Evolutionary conservation across 2,113 vertebrate genomes (phyloP).

Genomic region (Lepidothrix coronata): DNA sequence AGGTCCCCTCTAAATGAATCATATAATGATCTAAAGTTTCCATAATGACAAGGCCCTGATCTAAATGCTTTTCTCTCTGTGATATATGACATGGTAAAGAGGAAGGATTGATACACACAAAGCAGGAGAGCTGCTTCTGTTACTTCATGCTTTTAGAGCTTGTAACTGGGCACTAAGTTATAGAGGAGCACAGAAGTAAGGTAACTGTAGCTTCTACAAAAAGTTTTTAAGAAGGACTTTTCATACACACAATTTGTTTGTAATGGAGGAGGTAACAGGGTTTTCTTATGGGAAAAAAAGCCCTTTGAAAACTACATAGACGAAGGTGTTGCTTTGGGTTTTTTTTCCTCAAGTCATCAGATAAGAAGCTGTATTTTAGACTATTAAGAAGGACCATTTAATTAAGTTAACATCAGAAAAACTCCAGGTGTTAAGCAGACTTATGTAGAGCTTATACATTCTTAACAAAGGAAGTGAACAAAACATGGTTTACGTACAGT

Average conservation of each 20-base stretch:
- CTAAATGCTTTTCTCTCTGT: neutral
- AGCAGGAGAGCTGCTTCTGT: neutral
- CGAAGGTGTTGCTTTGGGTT: accelerated
- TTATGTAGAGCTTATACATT: neutral
- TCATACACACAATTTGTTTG: neutral
- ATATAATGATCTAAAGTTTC: neutral
- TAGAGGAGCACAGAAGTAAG: neutral
- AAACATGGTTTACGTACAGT: neutral
- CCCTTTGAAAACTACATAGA: neutral
- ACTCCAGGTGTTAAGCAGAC: neutral
- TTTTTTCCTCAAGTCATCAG: neutral
- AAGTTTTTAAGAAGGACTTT: neutral
- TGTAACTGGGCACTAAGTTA: neutral
- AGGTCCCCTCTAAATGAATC: neutral
- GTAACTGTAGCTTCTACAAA: neutral
- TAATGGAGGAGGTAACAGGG: neutral
- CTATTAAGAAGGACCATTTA: neutral
- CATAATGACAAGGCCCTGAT: neutral
- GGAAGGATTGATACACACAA: neutral
- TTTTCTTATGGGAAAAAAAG: neutral
- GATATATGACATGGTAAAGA: neutral
- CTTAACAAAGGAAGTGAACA: neutral
- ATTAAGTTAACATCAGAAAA: neutral
- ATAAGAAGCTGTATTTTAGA: neutral
- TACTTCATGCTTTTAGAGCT: neutral